These are phyloP conservation scores for Machimus rusticus DNA, from an alignment of 2,888 invertebrate species.

Conservation along the genomic window DNA sequence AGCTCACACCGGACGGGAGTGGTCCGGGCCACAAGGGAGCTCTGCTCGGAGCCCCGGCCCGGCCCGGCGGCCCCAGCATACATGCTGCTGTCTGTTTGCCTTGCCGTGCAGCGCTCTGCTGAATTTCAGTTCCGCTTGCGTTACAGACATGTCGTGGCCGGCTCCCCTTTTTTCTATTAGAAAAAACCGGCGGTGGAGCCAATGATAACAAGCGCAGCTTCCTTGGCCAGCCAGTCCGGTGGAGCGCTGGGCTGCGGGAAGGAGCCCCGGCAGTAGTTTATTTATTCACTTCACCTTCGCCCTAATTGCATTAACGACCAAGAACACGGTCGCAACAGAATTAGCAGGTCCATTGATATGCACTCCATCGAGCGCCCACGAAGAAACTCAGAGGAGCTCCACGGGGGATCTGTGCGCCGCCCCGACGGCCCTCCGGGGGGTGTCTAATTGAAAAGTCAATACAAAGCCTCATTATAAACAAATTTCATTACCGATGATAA, in stretches of 20 bases:
- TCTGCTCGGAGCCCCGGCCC: neutral
- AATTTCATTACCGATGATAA: constrained; percentile 46
- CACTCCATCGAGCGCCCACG: neutral
- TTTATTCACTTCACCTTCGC: constrained; percentile 19
- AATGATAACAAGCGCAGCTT: constrained; percentile 24
- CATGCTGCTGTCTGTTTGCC: neutral
- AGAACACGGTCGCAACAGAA: constrained; percentile 22
- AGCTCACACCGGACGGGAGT: constrained; percentile 28
- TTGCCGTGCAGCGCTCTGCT: constrained; percentile 12
- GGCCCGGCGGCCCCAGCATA: neutral
- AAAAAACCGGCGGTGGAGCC: neutral
- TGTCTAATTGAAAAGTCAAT: constrained; percentile 47
- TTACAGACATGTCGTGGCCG: constrained; percentile 30
- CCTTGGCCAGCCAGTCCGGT: neutral
- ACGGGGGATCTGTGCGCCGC: neutral
- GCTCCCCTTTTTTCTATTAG: constrained; percentile 1
- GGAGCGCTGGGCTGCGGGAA: neutral
- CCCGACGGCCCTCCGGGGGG: neutral
- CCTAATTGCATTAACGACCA: constrained; percentile 16
- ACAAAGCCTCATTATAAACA: constrained; percentile 45
- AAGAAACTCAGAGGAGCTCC: neutral
- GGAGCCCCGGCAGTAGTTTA: constrained; percentile 1
- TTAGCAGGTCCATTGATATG: constrained; percentile 27
- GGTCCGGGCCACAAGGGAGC: neutral
- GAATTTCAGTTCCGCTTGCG: constrained; percentile 22